Conservation (phyloP, 2,113 vertebrate species). For the Scortum barcoo region DNA sequence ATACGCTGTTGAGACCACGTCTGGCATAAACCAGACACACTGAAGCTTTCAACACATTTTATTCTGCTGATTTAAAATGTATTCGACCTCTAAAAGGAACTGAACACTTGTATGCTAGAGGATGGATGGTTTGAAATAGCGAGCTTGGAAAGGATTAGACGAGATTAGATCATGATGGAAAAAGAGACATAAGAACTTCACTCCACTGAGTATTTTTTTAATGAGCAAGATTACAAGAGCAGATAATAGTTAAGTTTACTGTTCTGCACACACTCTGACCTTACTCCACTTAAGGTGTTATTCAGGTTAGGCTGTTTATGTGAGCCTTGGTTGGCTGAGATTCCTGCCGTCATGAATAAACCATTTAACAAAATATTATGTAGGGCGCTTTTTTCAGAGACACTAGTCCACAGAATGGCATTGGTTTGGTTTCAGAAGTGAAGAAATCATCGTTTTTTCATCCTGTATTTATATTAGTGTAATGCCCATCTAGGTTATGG, state of each 20-base stretch:
- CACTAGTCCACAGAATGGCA: slow-evolving; percentile 6
- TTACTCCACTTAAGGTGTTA: slow-evolving; percentile 24
- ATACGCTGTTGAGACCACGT: not conserved
- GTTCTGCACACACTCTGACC: slow-evolving; percentile 18
- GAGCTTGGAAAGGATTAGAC: slow-evolving; percentile 55
- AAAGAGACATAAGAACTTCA: slow-evolving; percentile 35
- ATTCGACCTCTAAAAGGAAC: slow-evolving; percentile 7
- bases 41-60: slow-evolving; percentile 36
- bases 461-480: not conserved
- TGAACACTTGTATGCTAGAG: slow-evolving; percentile 19
- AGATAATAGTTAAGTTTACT: slow-evolving; percentile 26
- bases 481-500: too few species aligned
- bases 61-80: slow-evolving; percentile 42
- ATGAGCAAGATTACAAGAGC: slow-evolving; percentile 53
- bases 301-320: slow-evolving; percentile 50
- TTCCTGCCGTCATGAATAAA: slow-evolving; percentile 55
- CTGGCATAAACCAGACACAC: slow-evolving; percentile 30
- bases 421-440: slow-evolving; percentile 18
- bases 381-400: slow-evolving; percentile 6
- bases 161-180: slow-evolving; percentile 56
- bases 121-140: slow-evolving; percentile 40
- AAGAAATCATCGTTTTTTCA: too few species aligned
- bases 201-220: slow-evolving; percentile 50
- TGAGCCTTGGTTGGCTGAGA: slow-evolving; percentile 42
- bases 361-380: slow-evolving; percentile 36